These are phyloP conservation scores for Phrynocephalus forsythii DNA, from an alignment of 2,797 vertebrate genomes.

Conservation along the genomic window DNA sequence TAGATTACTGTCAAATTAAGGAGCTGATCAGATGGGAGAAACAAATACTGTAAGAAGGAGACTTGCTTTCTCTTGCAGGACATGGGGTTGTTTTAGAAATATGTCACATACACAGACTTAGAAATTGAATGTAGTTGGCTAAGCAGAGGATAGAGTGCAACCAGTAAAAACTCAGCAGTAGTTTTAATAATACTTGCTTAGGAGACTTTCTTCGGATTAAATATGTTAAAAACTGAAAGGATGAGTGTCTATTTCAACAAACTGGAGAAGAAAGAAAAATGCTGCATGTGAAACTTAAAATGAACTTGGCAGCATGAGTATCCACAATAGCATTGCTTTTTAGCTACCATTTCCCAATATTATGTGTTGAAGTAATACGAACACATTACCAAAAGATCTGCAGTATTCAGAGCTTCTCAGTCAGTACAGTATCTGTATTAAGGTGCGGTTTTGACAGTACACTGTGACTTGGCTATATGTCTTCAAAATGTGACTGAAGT, in stretches of 20 bases:
- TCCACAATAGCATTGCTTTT: not conserved
- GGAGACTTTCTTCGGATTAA: not conserved
- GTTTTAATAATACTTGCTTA: conserved; percentile 14
- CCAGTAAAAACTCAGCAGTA: not conserved
- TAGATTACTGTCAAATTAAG: conserved; percentile 41
- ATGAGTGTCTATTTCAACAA: not conserved
- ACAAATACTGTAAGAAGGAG: conserved; percentile 3
- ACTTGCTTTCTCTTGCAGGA: conserved; percentile 1
- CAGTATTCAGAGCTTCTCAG: conserved; percentile 58
- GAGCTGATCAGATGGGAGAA: conserved; percentile 1
- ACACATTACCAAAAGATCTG: conserved; percentile 22
- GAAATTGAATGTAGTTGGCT: not conserved
- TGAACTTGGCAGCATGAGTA: conserved; percentile 24
- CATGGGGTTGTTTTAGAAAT: conserved; percentile 13
- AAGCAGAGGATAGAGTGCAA: not conserved
- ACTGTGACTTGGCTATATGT: conserved; percentile 70
- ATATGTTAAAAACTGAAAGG: conserved; percentile 6
- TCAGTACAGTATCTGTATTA: conserved; percentile 50
- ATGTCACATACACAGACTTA: not conserved
- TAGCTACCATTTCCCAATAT: conserved; percentile 4
- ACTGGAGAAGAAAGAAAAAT: not conserved
- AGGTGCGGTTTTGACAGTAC: conserved; percentile 58
- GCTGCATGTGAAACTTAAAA: conserved; percentile 5
- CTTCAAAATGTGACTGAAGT: conserved; percentile 53
- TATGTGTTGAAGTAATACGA: conserved; percentile 18